These are phyloP conservation scores for Celastrina argiolus DNA, from an alignment of 2,888 invertebrate species.

Conservation along the genomic window DNA sequence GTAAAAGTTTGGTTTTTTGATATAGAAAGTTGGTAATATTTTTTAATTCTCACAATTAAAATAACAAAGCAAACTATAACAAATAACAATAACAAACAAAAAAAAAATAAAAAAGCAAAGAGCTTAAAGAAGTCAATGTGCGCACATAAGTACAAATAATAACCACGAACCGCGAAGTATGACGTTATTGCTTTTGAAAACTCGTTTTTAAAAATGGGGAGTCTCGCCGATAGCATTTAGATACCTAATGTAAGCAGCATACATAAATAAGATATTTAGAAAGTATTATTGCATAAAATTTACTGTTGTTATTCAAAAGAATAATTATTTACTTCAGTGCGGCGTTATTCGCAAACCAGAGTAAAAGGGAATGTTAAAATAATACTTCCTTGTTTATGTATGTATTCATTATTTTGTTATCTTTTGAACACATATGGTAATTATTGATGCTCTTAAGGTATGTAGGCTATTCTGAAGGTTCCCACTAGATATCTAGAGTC, in stretches of 20 bases:
- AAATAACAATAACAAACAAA: too few species aligned
- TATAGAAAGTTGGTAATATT: not conserved
- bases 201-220: conserved; percentile 21
- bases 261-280: not conserved
- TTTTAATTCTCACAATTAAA: not conserved
- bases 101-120: too few species aligned
- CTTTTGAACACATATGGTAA: too few species aligned
- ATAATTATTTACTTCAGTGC: not conserved
- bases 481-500: too few species aligned
- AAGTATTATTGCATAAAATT: conserved; percentile 4
- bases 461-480: too few species aligned
- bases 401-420: not conserved
- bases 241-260: conserved; percentile 1
- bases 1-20: not conserved
- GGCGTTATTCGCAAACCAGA: not conserved
- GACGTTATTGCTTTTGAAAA: conserved; percentile 14
- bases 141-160: conserved; percentile 5
- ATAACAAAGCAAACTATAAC: too few species aligned
- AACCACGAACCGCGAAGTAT: conserved; percentile 19
- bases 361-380: not conserved
- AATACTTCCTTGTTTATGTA: not conserved
- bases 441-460: too few species aligned
- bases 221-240: conserved; percentile 10
- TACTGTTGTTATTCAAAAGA: not conserved
- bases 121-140: conserved; percentile 8